Evolutionary conservation across 2,888 invertebrate species (phyloP), one percentile per base, ranked within the genome.

Genomic region (Drosophila demipolita): DNA sequence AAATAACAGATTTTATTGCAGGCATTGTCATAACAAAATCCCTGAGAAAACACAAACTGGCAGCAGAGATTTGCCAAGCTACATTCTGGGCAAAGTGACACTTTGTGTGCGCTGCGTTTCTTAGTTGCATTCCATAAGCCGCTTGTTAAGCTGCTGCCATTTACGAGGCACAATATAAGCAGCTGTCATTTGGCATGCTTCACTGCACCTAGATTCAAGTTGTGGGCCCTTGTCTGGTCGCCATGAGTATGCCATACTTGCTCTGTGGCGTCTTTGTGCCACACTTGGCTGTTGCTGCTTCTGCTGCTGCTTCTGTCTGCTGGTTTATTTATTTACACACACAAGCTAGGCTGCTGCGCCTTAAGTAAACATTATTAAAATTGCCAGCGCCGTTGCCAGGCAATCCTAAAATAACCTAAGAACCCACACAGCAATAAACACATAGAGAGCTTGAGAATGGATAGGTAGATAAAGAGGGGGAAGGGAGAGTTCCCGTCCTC

Each of bases 351-450:
- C 73, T 73, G 77, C 77, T 80, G 69, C 62, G 90, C 76, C 83
- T 89, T 89, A 80, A 89, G 90, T 87, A 87, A 89, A 87, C 90
- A 87, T 89, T 87, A 87, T 87, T 87, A 87, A 87, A 89, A 87
- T 87, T 89, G 79, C 83, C 89, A 80, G 68, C 86, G 76, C 74
- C 77, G 82, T 82, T 81, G 84, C 89, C 74, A 73, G 79, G 87
- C 81, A 85, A 83, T 85, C 79, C 89, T 77, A 83, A 86, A 86
- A 86, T 86, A 86, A 81, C 87, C 79, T 65, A 87, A 73, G 73
- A 69, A 48, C 73, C 38, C 55, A 83, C 67, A 63, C 57, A 73
- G 53, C 48, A 36, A 54, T 23, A 64, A 65, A 40, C 38, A 52
- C 32, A 57, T 20, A 2, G 35, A 40, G 7, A 15, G 62, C 23